Base-by-base conservation (phyloP, 2,113 vertebrate species). In the Myotis yumanensis region DNA sequence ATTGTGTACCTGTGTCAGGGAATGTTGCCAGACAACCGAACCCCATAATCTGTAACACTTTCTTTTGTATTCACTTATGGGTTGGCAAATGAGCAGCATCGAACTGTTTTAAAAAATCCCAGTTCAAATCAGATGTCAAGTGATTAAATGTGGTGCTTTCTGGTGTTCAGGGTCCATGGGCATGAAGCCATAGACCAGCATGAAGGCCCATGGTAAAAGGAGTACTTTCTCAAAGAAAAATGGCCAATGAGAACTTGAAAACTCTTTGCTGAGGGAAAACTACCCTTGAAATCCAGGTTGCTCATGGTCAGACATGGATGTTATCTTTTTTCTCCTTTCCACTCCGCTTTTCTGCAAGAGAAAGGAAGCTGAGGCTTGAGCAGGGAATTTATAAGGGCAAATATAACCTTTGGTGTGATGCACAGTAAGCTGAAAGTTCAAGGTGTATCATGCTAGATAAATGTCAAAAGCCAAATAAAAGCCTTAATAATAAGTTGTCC, bases 391-490 rank as follows among this genome's bases (percentile, higher is more conserved):
- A 95, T 95, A 79, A 97, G 93, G 86, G 91, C 95, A 97, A 97
- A 97, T 96, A 97, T 97, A 97, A 97, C 97, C 97, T 97, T 97
- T 97, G 95, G 86, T 96, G 96, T 96, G 94, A 96, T 95, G 94
- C 86, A 92, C 95, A 89, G 97, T 95, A 96, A 97, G 96, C 96
- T 97, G 96, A 97, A 96, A 96, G 97, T 96, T 96, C 94, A 96
- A 97, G 97, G 96, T 97, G 96, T 97, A 97, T 97, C 96, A 95
- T 86, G 79, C 96, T 97, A 96, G 97, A 97, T 97, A 97, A 97
- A 97, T 97, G 97, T 97, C 96, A 97, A 96, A 97, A 97, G 94
- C 94, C 92, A 97, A 96, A 95, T 95, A 95, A 96, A 96, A 96
- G 82, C 96, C 91, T 94, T 71, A 82, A 84, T 96, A 96, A 97